A percentile compares a stretch with the other conserved stretches of the same genome.
Evolutionary conservation across 2,113 vertebrate genomes (phyloP).

Genomic region (Psettodes erumei): DNA sequence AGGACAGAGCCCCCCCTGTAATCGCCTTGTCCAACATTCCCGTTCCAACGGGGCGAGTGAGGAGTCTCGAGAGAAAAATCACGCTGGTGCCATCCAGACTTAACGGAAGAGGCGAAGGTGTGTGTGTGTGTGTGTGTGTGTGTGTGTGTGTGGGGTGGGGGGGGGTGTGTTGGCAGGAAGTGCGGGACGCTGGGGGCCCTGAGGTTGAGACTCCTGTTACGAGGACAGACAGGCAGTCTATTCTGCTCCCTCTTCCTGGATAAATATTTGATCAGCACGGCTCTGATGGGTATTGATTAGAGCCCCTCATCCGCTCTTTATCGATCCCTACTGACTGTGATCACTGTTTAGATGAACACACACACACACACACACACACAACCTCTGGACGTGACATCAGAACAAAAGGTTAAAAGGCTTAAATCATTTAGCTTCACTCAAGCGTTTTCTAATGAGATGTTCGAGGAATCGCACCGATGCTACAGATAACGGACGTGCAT

Average conservation of each 20-base stretch:
- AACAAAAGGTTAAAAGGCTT: constrained; percentile 54
- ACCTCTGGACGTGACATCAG: constrained; percentile 53
- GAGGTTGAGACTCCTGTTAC: constrained; percentile 44
- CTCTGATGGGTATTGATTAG: constrained; percentile 85
- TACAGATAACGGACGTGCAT: constrained; percentile 20
- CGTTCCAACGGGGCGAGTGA: too few species aligned
- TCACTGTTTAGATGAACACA: constrained; percentile 66
- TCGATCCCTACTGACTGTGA: constrained; percentile 63
- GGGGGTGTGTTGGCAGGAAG: too few species aligned
- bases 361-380: constrained; percentile 20
- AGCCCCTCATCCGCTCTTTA: constrained; percentile 69
- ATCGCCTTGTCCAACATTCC: constrained; percentile 34
- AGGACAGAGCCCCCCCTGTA: constrained; percentile 4
- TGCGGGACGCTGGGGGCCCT: constrained; percentile 1
- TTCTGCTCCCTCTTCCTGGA: constrained; percentile 68
- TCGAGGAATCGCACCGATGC: constrained; percentile 5
- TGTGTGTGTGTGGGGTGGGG: too few species aligned
- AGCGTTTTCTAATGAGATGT: constrained; percentile 51
- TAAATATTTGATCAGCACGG: constrained; percentile 92
- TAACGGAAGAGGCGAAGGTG: too few species aligned
- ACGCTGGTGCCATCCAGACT: too few species aligned
- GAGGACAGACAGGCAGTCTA: constrained; percentile 53
- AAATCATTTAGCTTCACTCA: constrained; percentile 35
- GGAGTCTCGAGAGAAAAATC: too few species aligned
- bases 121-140: too few species aligned